phyloP scores from a whole-genome alignment of 2,113 vertebrate species.

The Phalacrocorax pelagicus region DNA sequence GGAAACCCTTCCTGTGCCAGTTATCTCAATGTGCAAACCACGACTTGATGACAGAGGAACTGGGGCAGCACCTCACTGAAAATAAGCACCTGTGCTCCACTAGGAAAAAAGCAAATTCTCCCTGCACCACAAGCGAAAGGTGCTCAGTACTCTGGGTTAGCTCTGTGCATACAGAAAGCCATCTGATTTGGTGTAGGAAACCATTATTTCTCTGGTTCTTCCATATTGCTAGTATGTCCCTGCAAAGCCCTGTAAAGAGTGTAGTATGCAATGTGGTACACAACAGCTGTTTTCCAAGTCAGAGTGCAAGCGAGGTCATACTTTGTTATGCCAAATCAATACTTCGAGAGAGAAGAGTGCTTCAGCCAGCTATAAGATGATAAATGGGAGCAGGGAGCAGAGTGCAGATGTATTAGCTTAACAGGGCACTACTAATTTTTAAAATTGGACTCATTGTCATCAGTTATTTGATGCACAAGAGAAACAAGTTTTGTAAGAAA shows the following conservation, averaged over 20 bases:
- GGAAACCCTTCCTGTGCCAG: background rate
- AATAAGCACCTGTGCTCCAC: background rate
- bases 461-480: background rate
- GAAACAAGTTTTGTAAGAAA: background rate
- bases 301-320: background rate
- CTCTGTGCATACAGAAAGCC: background rate
- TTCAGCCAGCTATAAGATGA: background rate
- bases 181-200: background rate
- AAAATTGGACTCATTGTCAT: background rate
- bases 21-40: background rate
- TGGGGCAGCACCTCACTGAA: background rate
- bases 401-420: background rate
- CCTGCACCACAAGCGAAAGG: background rate
- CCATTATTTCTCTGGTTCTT: background rate
- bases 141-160: background rate
- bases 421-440: background rate
- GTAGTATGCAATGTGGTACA: too few species aligned
- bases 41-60: background rate
- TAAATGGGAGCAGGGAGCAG: background rate
- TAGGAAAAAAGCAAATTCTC: background rate
- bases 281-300: background rate
- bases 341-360: background rate
- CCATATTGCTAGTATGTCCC: rapidly evolving
- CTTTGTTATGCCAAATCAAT: background rate
- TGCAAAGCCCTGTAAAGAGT: background rate